A percentile compares a stretch with the other conserved stretches of the same genome.
These are phyloP conservation scores for Polylopha cassiicola DNA, from an alignment of 2,888 invertebrate species.

Conservation along the genomic window DNA sequence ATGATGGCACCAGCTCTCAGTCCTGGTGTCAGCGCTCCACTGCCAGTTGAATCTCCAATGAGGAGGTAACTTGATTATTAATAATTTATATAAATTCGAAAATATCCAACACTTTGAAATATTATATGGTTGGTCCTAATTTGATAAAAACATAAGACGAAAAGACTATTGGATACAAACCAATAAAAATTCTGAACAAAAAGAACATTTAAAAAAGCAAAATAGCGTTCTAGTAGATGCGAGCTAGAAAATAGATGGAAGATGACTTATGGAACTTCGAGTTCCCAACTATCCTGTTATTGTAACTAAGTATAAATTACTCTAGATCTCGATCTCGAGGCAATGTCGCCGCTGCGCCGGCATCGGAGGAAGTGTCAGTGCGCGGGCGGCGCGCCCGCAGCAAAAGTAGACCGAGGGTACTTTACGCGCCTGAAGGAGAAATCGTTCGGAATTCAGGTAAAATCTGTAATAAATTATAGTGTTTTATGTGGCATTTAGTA, in stretches of 20 bases:
- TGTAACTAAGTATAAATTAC: background rate
- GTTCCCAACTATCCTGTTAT: too few species aligned
- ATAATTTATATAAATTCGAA: too few species aligned
- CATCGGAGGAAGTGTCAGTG: conserved; percentile 50
- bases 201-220: too few species aligned
- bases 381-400: conserved; percentile 81
- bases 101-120: too few species aligned
- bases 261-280: too few species aligned
- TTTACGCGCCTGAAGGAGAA: conserved; percentile 90
- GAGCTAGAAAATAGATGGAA: too few species aligned
- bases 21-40: conserved; percentile 61
- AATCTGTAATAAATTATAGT: background rate
- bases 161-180: too few species aligned
- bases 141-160: too few species aligned
- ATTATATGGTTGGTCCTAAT: too few species aligned
- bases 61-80: conserved; percentile 47
- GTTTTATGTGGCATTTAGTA: too few species aligned
- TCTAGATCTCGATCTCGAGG: conserved; percentile 62
- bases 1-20: conserved; percentile 60
- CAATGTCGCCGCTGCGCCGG: conserved; percentile 58
- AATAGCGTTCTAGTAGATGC: too few species aligned
- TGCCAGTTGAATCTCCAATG: conserved; percentile 67
- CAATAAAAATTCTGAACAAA: too few species aligned
- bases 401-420: conserved; percentile 89
- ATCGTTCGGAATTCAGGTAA: conserved; percentile 85